Evolutionary conservation across 2,888 invertebrate species (phyloP).

Genomic region (Smittia aterrima): DNA sequence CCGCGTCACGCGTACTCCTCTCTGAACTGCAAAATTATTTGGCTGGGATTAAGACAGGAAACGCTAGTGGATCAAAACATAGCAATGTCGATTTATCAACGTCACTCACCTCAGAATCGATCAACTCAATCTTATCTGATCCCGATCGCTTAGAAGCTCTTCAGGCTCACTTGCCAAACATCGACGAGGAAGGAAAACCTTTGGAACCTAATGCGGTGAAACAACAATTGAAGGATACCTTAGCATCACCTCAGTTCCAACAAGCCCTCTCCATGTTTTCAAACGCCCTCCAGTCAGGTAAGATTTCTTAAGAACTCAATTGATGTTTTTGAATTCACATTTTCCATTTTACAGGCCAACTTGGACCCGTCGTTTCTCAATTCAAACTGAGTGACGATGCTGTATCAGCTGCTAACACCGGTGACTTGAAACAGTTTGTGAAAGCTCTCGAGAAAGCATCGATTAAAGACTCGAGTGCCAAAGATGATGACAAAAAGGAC

Average conservation of each 20-base stretch:
- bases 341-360: too few species aligned
- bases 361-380: constrained; percentile 93
- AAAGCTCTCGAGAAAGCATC: constrained; percentile 76
- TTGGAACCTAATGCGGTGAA: constrained; percentile 53
- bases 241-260: constrained; percentile 91
- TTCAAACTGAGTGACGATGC: constrained; percentile 88
- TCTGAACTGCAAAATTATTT: constrained; percentile 84
- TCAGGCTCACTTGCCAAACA: constrained; percentile 66
- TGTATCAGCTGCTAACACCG: constrained; percentile 84
- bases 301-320: too few species aligned
- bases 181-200: constrained; percentile 46
- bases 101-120: constrained; percentile 62
- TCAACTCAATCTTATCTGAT: constrained; percentile 66
- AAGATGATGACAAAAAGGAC: constrained; percentile 18
- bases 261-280: constrained; percentile 95
- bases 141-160: constrained; percentile 58
- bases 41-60: constrained; percentile 63
- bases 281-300: constrained; percentile 92
- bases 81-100: constrained; percentile 66
- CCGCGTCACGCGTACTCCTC: constrained; percentile 61
- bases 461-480: constrained; percentile 44
- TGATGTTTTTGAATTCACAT: too few species aligned
- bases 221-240: constrained; percentile 80
- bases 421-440: constrained; percentile 90
- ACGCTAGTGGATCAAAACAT: constrained; percentile 45